Percentiles rank a stretch among this genome's conserved stretches.
phyloP scores from a whole-genome alignment of 2,797 vertebrate genomes.

The Trachops cirrhosus region DNA sequence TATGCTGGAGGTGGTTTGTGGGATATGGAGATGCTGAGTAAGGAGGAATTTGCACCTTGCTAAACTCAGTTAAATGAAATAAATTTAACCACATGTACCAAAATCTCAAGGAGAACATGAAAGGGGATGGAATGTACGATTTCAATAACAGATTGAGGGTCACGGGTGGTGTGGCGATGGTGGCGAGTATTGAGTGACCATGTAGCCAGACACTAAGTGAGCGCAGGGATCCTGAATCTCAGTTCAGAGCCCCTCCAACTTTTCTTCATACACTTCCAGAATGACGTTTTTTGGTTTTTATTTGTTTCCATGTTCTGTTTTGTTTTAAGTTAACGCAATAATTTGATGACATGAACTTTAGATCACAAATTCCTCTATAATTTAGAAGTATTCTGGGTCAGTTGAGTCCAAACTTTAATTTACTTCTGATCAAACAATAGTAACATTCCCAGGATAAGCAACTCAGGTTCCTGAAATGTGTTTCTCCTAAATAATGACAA shows the following conservation, averaged over 20 bases:
- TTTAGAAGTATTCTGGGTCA: not conserved
- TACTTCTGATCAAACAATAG: not conserved
- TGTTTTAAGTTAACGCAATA: not conserved
- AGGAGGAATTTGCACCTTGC: not conserved
- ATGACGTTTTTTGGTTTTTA: not conserved
- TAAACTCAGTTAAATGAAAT: not conserved
- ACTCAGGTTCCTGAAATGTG: not conserved
- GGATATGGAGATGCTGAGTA: not conserved
- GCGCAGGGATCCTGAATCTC: not conserved
- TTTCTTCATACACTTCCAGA: not conserved
- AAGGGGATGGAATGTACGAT: not conserved
- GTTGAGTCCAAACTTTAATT: not conserved
- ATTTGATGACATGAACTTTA: not conserved
- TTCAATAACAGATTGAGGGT: not conserved
- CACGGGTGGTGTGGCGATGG: not conserved
- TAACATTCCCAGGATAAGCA: not conserved
- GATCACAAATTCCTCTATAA: not conserved
- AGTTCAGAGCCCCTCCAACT: not conserved
- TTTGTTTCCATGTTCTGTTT: not conserved
- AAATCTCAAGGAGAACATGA: not conserved
- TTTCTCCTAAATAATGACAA: slow-evolving; percentile 45
- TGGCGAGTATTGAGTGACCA: not conserved
- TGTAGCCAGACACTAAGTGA: not conserved
- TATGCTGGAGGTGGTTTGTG: not conserved
- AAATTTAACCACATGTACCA: not conserved